A percentile compares a stretch with the other conserved stretches of the same genome.
phyloP scores from a whole-genome alignment of 2,888 invertebrate genomes.

The Deilephila porcellus region DNA sequence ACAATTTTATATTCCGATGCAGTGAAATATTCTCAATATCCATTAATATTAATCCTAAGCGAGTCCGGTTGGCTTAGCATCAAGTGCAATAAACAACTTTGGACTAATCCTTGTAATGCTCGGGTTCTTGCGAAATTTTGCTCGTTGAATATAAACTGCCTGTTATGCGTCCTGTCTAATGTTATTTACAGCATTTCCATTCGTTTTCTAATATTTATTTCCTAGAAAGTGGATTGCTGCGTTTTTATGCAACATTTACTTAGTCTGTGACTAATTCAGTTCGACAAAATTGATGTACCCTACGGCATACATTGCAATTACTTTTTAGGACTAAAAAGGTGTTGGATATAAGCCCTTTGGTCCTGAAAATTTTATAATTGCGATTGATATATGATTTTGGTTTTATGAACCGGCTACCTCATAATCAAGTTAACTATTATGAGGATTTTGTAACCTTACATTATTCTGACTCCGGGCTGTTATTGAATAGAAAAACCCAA shows the following conservation, averaged over 20 bases:
- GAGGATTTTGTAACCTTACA: too few species aligned
- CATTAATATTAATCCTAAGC: slow-evolving; percentile 31
- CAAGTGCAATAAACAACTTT: slow-evolving; percentile 29
- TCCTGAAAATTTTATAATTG: too few species aligned
- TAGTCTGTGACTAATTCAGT: not conserved
- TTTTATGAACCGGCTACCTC: too few species aligned
- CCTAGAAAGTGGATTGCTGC: not conserved
- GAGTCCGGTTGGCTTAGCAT: slow-evolving; percentile 30
- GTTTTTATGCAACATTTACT: not conserved
- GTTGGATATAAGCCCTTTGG: too few species aligned
- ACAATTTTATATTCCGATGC: not conserved
- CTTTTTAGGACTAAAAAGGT: too few species aligned
- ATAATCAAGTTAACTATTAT: too few species aligned
- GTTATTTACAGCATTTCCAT: not conserved
- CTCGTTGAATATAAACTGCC: slow-evolving; percentile 18
- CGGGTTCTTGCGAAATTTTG: slow-evolving; percentile 15
- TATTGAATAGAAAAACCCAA: too few species aligned
- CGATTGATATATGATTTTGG: too few species aligned
- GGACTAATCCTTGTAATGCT: slow-evolving; percentile 26
- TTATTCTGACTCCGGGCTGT: too few species aligned
- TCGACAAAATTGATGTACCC: not conserved
- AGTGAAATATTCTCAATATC: slow-evolving; percentile 15
- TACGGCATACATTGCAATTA: not conserved
- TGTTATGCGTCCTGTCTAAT: slow-evolving; percentile 10
- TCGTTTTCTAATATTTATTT: not conserved